Evolutionary conservation across 2,113 vertebrate genomes (phyloP).

Genomic region (Pipra filicauda): DNA sequence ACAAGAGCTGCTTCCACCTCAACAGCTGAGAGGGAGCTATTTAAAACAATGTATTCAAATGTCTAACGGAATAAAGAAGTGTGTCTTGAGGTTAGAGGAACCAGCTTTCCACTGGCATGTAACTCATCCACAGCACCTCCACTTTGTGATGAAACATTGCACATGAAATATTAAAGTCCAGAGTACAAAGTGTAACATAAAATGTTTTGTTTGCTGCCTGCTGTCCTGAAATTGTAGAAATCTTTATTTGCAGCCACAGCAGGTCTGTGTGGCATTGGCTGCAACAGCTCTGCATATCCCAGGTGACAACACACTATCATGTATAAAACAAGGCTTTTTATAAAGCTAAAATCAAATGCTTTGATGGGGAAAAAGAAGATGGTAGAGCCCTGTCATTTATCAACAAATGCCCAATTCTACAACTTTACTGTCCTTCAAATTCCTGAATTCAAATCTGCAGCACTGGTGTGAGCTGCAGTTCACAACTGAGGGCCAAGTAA

Average conservation of each 20-base stretch:
- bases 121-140: not conserved
- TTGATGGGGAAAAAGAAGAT: not conserved
- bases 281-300: not conserved
- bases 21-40: constrained; percentile 57
- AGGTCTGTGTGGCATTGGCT: not conserved
- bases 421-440: not conserved
- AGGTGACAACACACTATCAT: not conserved
- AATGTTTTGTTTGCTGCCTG: not conserved
- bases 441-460: not conserved
- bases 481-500: not conserved
- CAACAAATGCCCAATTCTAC: not conserved
- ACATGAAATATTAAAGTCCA: not conserved
- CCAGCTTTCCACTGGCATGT: not conserved
- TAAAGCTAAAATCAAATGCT: not conserved
- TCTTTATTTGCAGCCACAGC: not conserved
- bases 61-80: not conserved
- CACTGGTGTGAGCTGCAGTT: not conserved
- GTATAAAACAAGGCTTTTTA: not conserved
- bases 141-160: not conserved
- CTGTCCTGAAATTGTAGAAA: not conserved
- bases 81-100: not conserved
- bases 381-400: not conserved
- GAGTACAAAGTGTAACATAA: not conserved
- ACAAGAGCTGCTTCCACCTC: constrained; percentile 24
- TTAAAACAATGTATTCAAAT: constrained; percentile 49